Evolutionary conservation across 2,888 invertebrate species (phyloP), one percentile per base, ranked within the genome.

Genomic region (Adelphocoris suturalis): DNA sequence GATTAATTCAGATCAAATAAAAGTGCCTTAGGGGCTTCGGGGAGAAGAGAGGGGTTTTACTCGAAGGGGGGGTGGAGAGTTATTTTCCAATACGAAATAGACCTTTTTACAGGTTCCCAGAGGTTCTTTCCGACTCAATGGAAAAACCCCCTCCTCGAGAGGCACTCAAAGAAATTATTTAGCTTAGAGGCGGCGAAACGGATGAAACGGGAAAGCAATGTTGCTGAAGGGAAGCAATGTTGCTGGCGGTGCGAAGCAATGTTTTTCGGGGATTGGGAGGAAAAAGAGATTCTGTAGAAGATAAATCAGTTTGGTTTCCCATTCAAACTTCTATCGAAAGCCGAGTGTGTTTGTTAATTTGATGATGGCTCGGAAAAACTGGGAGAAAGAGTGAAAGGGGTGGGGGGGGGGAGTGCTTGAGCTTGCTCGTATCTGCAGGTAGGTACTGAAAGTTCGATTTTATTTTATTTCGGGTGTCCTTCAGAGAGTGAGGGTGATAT

Each of bases 121-220:
- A 9, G 19, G 19, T 68, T 68, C 78, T 47, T 78, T 78, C 46
- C 78, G 19, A n/a, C 37, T 78, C 46, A 46, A 46, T 47, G 46
- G 78, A 16, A 78, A 68, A 68, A 23, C 68, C 19, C 61, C 61
- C 68, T 78, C 37, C 19, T 46, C n/a, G 46, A 19, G n/a, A 78
- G 78, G 78, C 78, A 78, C 78, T 78, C 37, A 78, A 78, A 78
- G 78, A 78, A 78, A 78, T 78, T 78, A 78, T 78, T 78, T 78
- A 78, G 47, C 78, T 78, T 46, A 37, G 78, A 78, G 46, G 78
- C 16, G 11, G 78, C 7, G 11, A 46, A 46, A 46, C 46, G 37
- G 11, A 12, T 11, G 28, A 46, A 47, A 19, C 16, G 47, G 37
- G 28, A 19, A 19, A 78, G 78, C 14, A 16, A 61, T 0, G 61